Evolutionary conservation across 2,888 invertebrate genomes (phyloP), one percentile per base, ranked within the genome.

Genomic region (Pediacus dermestoides): DNA sequence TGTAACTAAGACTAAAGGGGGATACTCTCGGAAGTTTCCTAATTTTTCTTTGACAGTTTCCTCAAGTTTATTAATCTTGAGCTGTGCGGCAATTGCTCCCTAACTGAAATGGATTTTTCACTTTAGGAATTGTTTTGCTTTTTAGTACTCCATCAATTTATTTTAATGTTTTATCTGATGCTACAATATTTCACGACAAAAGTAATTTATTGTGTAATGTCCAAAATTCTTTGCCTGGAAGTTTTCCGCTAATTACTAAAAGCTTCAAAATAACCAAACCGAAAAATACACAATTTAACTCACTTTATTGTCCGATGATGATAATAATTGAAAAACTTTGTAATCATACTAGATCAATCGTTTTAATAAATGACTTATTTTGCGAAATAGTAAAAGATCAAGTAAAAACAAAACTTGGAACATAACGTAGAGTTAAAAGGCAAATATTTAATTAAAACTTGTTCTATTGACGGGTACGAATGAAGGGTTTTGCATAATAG

Each of bases 41-140:
- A 56, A 56, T 56, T 56, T 56, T 54, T 56, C 53, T 56, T 56
- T 53, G 54, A 55, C 54, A 56, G 51, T 54, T 55, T 39, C 44
- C 45, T 42, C 43, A 50, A 52, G 52, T 55, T 56, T 55, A 53
- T 55, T 56, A 56, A 55, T 55, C 56, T n/a, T n/a, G n/a, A n/a
- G n/a, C 48, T 41, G 34, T 32, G 35, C 32, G 42, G 37, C 36
- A 37, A 41, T 40, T 37, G 37, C 31, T 26, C 47, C 30, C 30
- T 30, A 21, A 21, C 34, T 15, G 25, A 25, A 21, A 26, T n/a
- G 34, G 34, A 34, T 34, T 37, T 37, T 37, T 30, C 37, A 37
- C 30, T 37, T 27, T 30, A 37, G 15, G 30, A 25, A 37, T 16
- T 37, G 30, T 23, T 37, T 22, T 16, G 16, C 30, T n/a, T n/a